Percentiles rank a stretch among this genome's conserved stretches.
phyloP scores from a whole-genome alignment of 2,113 vertebrate genomes.

The Puntigrus tetrazona region DNA sequence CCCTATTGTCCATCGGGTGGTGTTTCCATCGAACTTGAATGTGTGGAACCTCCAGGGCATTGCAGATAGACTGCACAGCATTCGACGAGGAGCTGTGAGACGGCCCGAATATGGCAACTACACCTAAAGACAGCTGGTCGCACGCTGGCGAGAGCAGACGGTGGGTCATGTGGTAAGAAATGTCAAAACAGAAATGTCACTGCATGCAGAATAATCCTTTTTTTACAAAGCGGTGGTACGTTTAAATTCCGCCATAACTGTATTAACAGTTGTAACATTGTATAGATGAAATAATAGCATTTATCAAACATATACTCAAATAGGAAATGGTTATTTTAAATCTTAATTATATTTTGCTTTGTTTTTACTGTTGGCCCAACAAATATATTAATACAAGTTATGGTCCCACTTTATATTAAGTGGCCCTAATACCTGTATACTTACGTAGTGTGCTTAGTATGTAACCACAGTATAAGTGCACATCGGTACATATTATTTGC shows the following conservation, averaged over 20 bases:
- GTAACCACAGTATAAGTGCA: too few relatives aligned
- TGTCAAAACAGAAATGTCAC: slow-evolving; percentile 34
- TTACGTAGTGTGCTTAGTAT: too few relatives aligned
- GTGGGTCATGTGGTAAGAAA: not conserved
- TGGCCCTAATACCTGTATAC: too few relatives aligned
- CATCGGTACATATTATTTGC: too few relatives aligned
- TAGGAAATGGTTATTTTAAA: not conserved
- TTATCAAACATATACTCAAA: too few relatives aligned
- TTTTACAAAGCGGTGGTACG: not conserved
- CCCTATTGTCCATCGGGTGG: slow-evolving; percentile 96
- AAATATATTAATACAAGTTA: too few relatives aligned
- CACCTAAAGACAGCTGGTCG: slow-evolving; percentile 96
- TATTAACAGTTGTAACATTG: too few relatives aligned
- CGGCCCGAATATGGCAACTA: slow-evolving; percentile 96
- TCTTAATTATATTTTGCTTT: too few relatives aligned
- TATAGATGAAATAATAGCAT: not conserved
- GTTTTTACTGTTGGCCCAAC: too few relatives aligned
- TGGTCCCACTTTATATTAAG: too few relatives aligned
- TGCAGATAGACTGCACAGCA: slow-evolving; percentile 97
- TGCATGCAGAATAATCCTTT: not conserved
- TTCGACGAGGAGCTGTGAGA: slow-evolving; percentile 98
- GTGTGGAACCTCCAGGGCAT: slow-evolving; percentile 95
- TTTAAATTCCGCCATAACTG: not conserved
- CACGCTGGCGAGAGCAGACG: slow-evolving; percentile 78
- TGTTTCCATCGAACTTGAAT: slow-evolving; percentile 98